These are phyloP conservation scores for Ephestia elutella DNA, from an alignment of 1,140 invertebrate genomes.

Conservation along the genomic window DNA sequence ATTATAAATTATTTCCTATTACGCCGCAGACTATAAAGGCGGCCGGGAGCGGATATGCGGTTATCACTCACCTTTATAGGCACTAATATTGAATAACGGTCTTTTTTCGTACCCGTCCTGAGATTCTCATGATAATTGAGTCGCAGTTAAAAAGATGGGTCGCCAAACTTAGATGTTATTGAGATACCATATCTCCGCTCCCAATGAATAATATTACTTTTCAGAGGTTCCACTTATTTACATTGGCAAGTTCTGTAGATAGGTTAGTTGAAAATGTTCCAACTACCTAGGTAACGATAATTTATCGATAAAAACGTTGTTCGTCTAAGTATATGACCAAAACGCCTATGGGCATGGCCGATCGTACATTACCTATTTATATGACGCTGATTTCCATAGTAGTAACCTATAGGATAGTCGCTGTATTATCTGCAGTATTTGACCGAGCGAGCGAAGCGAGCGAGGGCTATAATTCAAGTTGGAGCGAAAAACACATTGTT, in stretches of 20 bases:
- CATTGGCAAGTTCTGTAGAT: not conserved
- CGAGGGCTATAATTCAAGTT: too few relatives aligned
- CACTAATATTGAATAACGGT: slow-evolving; percentile 60
- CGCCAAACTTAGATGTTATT: slow-evolving; percentile 48
- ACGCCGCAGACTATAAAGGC: slow-evolving; percentile 25
- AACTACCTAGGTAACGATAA: too few relatives aligned
- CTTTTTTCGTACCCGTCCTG: slow-evolving; percentile 25
- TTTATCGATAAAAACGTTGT: too few relatives aligned
- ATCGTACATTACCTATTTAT: too few relatives aligned
- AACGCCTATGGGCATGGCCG: too few relatives aligned
- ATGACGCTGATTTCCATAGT: too few relatives aligned
- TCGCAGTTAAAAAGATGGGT: slow-evolving; percentile 47
- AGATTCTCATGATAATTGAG: slow-evolving; percentile 62
- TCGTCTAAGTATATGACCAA: too few relatives aligned
- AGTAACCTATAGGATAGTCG: too few relatives aligned
- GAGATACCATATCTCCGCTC: slow-evolving; percentile 6
- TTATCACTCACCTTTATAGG: slow-evolving; percentile 62
- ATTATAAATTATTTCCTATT: slow-evolving; percentile 27
- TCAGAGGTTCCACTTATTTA: not conserved
- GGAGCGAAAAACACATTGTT: too few relatives aligned
- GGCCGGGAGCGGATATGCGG: slow-evolving; percentile 30
- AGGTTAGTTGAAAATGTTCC: too few relatives aligned
- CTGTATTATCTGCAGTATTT: too few relatives aligned
- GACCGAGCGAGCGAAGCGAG: too few relatives aligned
- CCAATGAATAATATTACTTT: not conserved